Conservation (phyloP, 2,888 invertebrate species). For the Crematogaster levior region DNA sequence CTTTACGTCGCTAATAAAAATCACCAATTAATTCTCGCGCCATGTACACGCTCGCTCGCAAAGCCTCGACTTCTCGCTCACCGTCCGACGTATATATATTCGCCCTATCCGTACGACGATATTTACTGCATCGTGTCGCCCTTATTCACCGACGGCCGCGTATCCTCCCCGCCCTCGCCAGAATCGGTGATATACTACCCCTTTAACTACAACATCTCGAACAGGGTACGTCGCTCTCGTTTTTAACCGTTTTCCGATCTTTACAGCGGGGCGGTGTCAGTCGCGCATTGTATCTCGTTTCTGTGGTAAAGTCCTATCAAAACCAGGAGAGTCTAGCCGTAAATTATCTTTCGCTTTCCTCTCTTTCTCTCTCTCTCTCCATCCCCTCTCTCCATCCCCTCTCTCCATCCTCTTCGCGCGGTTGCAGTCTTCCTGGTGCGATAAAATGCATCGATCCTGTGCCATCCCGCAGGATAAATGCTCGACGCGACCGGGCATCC, state of each 20-base stretch:
- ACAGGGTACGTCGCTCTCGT: constrained; percentile 32
- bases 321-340: constrained; percentile 56
- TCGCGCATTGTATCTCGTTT: constrained; percentile 62
- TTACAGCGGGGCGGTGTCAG: constrained; percentile 44
- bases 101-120: constrained; percentile 38
- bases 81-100: constrained; percentile 25
- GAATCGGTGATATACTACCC: constrained; percentile 44
- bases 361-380: not conserved
- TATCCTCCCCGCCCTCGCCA: not conserved
- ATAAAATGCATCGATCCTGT: constrained; percentile 68
- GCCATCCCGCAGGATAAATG: constrained; percentile 60
- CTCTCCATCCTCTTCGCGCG: not conserved
- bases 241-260: constrained; percentile 58
- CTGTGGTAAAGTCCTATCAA: constrained; percentile 62
- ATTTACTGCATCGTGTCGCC: constrained; percentile 52
- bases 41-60: constrained; percentile 31
- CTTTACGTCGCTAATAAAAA: constrained; percentile 29
- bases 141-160: constrained; percentile 47
- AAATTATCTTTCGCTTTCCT: constrained; percentile 59
- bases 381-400: not conserved
- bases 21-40: constrained; percentile 34
- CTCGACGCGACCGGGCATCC: constrained; percentile 28
- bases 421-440: constrained; percentile 44
- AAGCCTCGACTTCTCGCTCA: constrained; percentile 44
- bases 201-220: constrained; percentile 39